Evolutionary conservation across 2,888 invertebrate genomes (phyloP), one percentile per base, ranked within the genome.

Genomic region (Trichopria drosophilae): DNA sequence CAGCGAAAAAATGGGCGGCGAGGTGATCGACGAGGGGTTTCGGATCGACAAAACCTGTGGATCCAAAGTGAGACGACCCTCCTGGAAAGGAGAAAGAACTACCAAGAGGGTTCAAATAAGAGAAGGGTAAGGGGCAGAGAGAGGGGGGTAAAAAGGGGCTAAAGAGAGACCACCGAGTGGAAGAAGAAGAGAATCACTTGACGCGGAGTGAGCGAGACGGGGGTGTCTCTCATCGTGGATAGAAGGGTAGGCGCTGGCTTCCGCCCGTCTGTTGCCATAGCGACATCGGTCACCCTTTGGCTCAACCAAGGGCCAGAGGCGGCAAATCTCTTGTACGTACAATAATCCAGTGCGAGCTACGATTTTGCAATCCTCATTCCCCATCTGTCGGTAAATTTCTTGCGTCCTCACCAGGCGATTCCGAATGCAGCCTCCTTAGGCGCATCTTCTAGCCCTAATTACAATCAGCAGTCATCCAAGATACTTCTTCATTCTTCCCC

Each of bases 261-360:
- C 65, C 66, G 64, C 60, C 63, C 62, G 71, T 69, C 69, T 69
- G 72, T 72, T 68, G 62, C 69, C 68, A 69, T 70, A 65, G 68
- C 66, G 65, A 72, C 71, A 65, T 64, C 58, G 58, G 52, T 61
- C 63, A 63, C 66, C 66, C 68, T 66, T 65, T 65, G 62, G 62
- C 63, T 63, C 59, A 60, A 62, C 62, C 60, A 67, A 70, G 67
- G 66, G 67, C 66, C 63, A 64, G 60, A 63, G 67, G 65, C 71
- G 65, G 65, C 67, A 68, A 69, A 70, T 72, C 69, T 68, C 68
- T 69, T 67, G 70, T 67, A 70, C 65, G 63, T 68, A 70, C 69
- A 68, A 67, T 71, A 69, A 71, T 71, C 69, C 67, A 55, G 59
- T 61, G 22, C n/a, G 42, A 58, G 56, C 63, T 65, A 60, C 63